Evolutionary conservation across 1,140 invertebrate genomes (phyloP).

Genomic region (Drusus annulatus): DNA sequence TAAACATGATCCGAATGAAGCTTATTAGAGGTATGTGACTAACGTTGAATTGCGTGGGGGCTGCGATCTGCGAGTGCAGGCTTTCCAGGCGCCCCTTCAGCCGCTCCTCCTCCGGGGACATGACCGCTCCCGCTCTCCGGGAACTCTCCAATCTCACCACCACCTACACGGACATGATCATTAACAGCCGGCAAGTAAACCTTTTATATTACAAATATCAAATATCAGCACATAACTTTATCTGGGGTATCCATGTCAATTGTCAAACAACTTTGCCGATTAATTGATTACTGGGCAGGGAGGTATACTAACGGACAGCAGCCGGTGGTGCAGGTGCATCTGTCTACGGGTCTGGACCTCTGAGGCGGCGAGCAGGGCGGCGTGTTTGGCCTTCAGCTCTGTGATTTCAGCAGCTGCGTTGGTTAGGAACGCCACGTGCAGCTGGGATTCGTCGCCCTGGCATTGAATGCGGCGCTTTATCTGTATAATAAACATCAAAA

Average conservation of each 20-base stretch:
- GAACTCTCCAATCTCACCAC: conserved; percentile 90
- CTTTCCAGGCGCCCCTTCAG: conserved; percentile 87
- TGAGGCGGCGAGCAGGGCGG: conserved; percentile 61
- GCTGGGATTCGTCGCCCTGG: conserved; percentile 85
- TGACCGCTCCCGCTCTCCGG: conserved; percentile 86
- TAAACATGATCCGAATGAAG: too few species aligned
- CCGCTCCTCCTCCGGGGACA: conserved; percentile 92
- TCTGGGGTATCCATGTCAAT: too few species aligned
- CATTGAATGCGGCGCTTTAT: conserved; percentile 88
- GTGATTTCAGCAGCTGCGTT: conserved; percentile 84
- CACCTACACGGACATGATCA: conserved; percentile 74
- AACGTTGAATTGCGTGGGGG: conserved; percentile 94
- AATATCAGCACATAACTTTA: too few species aligned
- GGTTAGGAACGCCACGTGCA: conserved; percentile 83
- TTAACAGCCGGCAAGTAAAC: too few species aligned
- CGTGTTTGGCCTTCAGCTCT: conserved; percentile 77
- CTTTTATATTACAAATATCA: too few species aligned
- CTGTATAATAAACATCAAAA: too few species aligned
- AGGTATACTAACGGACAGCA: conserved; percentile 45
- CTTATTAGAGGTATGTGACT: conserved; percentile 50
- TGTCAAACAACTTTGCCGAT: too few species aligned
- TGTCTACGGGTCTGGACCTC: conserved; percentile 52
- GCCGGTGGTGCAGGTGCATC: conserved; percentile 54
- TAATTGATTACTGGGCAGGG: too few species aligned
- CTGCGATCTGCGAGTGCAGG: conserved; percentile 88